phyloP scores from a whole-genome alignment of 2,113 vertebrate genomes.

The Thermophis baileyi region DNA sequence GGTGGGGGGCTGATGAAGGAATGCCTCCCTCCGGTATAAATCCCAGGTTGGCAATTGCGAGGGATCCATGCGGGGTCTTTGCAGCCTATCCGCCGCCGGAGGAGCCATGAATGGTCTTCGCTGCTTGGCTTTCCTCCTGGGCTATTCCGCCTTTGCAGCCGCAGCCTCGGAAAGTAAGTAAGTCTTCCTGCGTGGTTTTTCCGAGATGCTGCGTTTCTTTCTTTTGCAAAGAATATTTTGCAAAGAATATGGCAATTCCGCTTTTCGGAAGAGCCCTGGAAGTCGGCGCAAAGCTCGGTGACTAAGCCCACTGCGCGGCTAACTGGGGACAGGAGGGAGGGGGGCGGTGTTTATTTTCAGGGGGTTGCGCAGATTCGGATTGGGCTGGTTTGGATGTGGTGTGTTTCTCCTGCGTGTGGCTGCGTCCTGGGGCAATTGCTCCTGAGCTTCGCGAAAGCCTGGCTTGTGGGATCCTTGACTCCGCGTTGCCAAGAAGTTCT shows the following conservation, averaged over 20 bases:
- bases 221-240: neutral
- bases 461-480: neutral
- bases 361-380: neutral
- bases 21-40: conserved; percentile 59
- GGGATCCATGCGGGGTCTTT: conserved; percentile 45
- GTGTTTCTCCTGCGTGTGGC: neutral
- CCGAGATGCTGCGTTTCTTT: neutral
- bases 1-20: conserved; percentile 28
- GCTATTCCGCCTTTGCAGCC: neutral
- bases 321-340: neutral
- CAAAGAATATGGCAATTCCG: neutral
- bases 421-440: neutral
- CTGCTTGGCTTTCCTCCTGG: conserved; percentile 28
- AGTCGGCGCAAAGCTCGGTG: neutral
- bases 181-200: conserved; percentile 47
- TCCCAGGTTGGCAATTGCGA: conserved; percentile 58
- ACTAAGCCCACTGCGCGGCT: neutral
- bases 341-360: neutral
- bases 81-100: conserved; percentile 38
- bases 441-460: neutral
- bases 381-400: neutral
- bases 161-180: conserved; percentile 58
- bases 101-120: conserved; percentile 52
- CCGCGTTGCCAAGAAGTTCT: neutral
- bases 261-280: conserved; percentile 14